Conservation (phyloP, 2,113 vertebrate species). For the Emydura subglobosa region DNA sequence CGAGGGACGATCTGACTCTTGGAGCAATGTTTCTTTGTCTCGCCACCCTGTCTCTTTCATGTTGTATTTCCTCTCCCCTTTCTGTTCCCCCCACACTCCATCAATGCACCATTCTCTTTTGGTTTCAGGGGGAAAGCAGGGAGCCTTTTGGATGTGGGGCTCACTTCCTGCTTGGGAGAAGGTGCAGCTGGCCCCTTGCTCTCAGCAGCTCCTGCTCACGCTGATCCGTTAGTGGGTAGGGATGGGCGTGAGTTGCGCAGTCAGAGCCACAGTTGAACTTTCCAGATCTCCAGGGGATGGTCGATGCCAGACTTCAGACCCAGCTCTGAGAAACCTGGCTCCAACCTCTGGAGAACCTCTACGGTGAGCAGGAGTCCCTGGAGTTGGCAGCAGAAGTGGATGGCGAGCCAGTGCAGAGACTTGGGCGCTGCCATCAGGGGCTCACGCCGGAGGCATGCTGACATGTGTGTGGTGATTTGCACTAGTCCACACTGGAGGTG, state of each 20-base stretch:
- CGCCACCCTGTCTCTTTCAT: constrained; percentile 39
- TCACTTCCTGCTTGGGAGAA: not conserved
- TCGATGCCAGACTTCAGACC: not conserved
- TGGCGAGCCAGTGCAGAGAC: not conserved
- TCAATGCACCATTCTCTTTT: not conserved
- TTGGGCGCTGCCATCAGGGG: not conserved
- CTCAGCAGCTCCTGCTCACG: not conserved
- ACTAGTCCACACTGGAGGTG: not conserved
- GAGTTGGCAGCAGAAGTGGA: not conserved
- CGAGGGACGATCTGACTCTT: not conserved
- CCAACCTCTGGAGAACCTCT: not conserved
- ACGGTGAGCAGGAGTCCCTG: not conserved
- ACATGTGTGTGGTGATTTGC: not conserved
- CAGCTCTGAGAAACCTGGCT: not conserved
- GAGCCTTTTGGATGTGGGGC: not conserved
- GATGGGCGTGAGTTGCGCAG: not conserved
- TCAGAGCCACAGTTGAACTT: not conserved
- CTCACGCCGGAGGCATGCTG: not conserved
- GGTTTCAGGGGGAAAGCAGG: not conserved
- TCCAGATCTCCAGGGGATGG: not conserved
- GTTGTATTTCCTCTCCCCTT: not conserved
- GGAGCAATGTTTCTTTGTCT: not conserved
- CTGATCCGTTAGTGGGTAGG: not conserved
- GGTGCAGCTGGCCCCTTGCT: not conserved
- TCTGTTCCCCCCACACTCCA: not conserved